These are phyloP conservation scores for Promerops cafer DNA, from an alignment of 2,113 vertebrate genomes.

Conservation along the genomic window DNA sequence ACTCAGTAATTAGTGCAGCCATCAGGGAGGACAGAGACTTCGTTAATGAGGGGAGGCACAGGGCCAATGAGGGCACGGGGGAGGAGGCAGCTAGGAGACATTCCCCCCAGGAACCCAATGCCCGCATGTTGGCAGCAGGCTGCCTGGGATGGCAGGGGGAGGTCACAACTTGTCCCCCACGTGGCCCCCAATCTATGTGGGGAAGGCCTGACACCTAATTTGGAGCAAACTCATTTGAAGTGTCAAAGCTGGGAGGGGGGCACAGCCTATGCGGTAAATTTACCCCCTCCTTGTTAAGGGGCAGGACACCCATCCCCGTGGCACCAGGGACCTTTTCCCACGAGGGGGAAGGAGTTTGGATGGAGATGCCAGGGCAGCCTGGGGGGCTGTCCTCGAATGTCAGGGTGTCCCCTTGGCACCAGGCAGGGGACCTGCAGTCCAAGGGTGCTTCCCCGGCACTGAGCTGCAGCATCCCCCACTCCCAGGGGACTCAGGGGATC, in stretches of 20 bases:
- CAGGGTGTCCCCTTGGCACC: background rate
- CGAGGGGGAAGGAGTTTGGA: background rate
- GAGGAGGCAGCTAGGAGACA: background rate
- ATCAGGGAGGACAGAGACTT: background rate
- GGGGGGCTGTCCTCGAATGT: accelerated
- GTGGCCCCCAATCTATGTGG: accelerated
- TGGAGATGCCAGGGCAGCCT: background rate
- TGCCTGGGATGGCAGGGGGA: accelerated
- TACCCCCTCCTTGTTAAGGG: background rate
- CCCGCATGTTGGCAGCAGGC: background rate
- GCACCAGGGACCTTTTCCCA: background rate
- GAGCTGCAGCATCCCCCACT: background rate
- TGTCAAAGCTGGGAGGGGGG: background rate
- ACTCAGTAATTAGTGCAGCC: slow-evolving; percentile 16
- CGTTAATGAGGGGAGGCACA: slow-evolving; percentile 1
- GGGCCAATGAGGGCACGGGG: background rate
- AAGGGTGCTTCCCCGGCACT: background rate
- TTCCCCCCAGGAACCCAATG: background rate
- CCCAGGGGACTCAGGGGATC: background rate
- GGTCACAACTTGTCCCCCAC: accelerated
- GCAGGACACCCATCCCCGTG: accelerated
- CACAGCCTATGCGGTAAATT: background rate
- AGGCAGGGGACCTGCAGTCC: background rate
- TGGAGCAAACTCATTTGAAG: background rate
- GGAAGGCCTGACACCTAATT: too few species aligned